A percentile compares a stretch with the other conserved stretches of the same genome.
Evolutionary conservation across 1,140 invertebrate species (phyloP).

Genomic region (Ceratitis capitata): DNA sequence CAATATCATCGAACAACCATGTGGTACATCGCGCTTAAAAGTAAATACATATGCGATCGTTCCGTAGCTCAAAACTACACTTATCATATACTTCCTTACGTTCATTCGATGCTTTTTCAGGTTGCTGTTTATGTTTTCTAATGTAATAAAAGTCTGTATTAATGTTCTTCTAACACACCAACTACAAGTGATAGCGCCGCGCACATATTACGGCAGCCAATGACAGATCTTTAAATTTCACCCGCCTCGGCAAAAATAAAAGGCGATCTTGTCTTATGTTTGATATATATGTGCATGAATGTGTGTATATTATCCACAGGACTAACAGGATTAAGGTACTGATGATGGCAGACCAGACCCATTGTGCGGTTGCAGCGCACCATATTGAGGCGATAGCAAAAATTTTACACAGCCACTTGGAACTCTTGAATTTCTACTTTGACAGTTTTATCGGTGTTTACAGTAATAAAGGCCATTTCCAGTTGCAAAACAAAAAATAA

Average conservation of each 20-base stretch:
- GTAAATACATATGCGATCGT: too few relatives aligned
- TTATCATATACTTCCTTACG: background rate
- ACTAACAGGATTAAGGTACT: background rate
- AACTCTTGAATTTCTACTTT: background rate
- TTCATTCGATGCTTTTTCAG: background rate
- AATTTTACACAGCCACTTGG: background rate
- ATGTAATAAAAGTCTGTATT: background rate
- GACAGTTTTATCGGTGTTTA: slow-evolving; percentile 64
- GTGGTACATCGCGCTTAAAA: too few relatives aligned
- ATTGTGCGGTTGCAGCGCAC: background rate
- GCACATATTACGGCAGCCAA: background rate
- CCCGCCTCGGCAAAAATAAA: background rate
- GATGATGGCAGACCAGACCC: background rate
- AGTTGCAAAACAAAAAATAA: slow-evolving; percentile 40
- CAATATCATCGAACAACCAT: too few relatives aligned
- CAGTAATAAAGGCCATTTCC: slow-evolving; percentile 60
- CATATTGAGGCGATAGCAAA: background rate
- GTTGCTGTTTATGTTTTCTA: background rate
- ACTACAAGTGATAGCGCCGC: background rate
- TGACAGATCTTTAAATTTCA: background rate
- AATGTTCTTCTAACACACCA: background rate
- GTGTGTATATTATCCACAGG: background rate
- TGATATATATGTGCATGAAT: background rate
- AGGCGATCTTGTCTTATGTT: background rate
- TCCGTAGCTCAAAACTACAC: too few relatives aligned